A percentile compares a stretch with the other conserved stretches of the same genome.
These are phyloP conservation scores for Oceanodroma tethys DNA, from an alignment of 2,113 vertebrate species.

Conservation along the genomic window DNA sequence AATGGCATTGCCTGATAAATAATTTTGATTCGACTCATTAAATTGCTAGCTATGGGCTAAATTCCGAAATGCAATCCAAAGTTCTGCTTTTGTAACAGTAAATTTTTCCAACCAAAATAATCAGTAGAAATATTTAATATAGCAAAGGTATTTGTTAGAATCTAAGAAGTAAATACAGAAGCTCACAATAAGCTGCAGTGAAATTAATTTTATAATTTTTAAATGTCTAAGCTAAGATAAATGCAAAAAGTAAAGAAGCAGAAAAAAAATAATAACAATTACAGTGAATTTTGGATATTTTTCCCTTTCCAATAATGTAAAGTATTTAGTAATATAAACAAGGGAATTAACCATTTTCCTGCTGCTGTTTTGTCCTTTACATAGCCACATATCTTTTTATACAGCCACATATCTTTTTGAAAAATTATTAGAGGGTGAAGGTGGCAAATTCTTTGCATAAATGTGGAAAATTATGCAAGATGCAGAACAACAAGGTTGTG, in stretches of 20 bases:
- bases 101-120: neutral
- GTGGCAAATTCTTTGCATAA: neutral
- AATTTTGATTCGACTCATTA: neutral
- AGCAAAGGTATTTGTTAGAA: neutral
- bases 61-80: neutral
- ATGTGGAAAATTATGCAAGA: neutral
- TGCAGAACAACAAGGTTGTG: neutral
- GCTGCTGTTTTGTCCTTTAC: neutral
- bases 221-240: neutral
- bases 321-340: neutral
- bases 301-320: neutral
- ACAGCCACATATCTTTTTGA: neutral
- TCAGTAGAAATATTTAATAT: neutral
- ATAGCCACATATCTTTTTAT: neutral
- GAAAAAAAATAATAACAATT: neutral
- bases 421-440: neutral
- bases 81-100: neutral
- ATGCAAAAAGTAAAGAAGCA: neutral
- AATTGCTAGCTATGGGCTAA: neutral
- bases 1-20: neutral
- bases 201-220: neutral
- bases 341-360: neutral
- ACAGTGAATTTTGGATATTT: neutral
- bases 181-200: neutral
- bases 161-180: neutral